Percentiles rank a stretch among this genome's conserved stretches.
Conservation (phyloP, 2,113 vertebrate genomes). For the Monopterus albus region DNA sequence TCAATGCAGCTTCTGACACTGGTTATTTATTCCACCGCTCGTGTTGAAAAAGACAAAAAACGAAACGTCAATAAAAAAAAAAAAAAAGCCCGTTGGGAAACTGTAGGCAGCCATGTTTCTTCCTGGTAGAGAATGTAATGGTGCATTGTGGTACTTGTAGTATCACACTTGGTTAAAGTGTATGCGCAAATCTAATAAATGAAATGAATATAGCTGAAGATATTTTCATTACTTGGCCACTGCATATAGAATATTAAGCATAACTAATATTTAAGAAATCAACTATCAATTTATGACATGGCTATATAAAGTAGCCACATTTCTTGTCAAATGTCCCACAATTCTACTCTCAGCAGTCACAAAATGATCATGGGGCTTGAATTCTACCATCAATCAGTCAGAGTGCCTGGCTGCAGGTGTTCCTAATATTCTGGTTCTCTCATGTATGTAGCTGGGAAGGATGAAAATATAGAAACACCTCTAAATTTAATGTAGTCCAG, state of each 20-base stretch:
- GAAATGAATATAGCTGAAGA: not conserved
- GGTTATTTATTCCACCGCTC: conserved; percentile 16
- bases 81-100: conserved; percentile 69
- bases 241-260: fast-evolving
- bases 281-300: no score
- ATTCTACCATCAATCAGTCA: conserved; percentile 14
- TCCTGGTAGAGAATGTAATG: conserved; percentile 17
- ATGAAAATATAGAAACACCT: no score
- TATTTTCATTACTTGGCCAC: not conserved
- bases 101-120: conserved; percentile 83
- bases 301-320: no score
- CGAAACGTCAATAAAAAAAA: conserved; percentile 74
- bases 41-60: conserved; percentile 43
- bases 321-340: conserved; percentile 29
- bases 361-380: conserved; percentile 29
- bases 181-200: no score
- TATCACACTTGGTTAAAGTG: not conserved
- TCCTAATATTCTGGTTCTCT: no score
- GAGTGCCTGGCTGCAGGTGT: no score
- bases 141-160: conserved; percentile 80
- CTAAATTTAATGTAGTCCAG: no score
- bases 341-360: not conserved
- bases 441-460: no score
- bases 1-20: not conserved
- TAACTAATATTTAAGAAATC: no score